phyloP scores from a whole-genome alignment of 2,797 vertebrate species.

The Cirrhinus molitorella region DNA sequence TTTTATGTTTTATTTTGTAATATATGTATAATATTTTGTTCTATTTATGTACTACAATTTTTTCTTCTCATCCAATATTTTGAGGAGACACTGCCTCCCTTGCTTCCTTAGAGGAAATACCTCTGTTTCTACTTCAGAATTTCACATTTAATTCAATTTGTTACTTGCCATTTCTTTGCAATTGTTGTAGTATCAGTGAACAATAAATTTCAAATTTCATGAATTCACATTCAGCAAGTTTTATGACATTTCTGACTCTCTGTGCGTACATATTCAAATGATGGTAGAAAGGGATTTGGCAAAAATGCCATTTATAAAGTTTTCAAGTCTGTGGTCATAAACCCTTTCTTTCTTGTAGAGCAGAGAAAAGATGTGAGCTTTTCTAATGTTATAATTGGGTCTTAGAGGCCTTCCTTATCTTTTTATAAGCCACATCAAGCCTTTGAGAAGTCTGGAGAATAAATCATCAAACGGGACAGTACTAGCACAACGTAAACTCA shows the following conservation, averaged over 20 bases:
- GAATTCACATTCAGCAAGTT: not conserved
- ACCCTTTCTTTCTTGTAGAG: not conserved
- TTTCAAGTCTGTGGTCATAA: not conserved
- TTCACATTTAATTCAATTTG: too few relatives aligned
- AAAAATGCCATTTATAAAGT: not conserved
- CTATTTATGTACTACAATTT: too few relatives aligned
- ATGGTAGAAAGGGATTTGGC: not conserved
- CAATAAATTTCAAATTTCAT: not conserved
- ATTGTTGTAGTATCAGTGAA: not conserved
- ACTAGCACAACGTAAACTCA: constrained; percentile 20
- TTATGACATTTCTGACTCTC: not conserved
- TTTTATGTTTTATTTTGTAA: too few relatives aligned
- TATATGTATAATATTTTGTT: too few relatives aligned
- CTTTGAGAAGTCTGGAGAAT: constrained; percentile 24
- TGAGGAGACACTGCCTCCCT: too few relatives aligned
- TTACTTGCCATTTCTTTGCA: not conserved
- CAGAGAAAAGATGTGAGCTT: not conserved
- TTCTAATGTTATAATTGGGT: constrained; percentile 42
- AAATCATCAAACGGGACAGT: constrained; percentile 29
- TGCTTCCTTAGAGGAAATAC: too few relatives aligned
- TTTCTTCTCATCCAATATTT: too few relatives aligned
- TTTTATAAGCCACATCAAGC: constrained; percentile 30
- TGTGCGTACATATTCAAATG: not conserved
- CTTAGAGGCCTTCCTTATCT: constrained; percentile 25
- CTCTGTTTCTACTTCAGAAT: too few relatives aligned